Conservation (phyloP, 2,113 vertebrate species). For the Austrofundulus limnaeus region DNA sequence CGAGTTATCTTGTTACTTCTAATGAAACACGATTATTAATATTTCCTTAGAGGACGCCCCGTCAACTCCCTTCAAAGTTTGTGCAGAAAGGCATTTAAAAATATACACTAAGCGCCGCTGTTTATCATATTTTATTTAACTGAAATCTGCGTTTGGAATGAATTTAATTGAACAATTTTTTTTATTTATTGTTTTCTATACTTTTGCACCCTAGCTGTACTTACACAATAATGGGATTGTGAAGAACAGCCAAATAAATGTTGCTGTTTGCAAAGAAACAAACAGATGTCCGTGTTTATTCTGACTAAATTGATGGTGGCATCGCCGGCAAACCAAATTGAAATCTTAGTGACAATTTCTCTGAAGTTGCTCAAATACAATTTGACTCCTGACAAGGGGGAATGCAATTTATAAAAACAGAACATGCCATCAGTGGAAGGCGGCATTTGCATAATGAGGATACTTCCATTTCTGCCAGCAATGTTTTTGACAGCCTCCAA, state of each 20-base stretch:
- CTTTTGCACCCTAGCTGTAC: constrained; percentile 37
- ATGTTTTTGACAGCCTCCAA: constrained; percentile 88
- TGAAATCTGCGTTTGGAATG: constrained; percentile 80
- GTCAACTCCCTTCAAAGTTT: constrained; percentile 75
- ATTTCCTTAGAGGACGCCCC: constrained; percentile 87
- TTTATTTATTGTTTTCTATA: constrained; percentile 52
- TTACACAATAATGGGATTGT: constrained; percentile 80
- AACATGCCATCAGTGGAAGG: constrained; percentile 89
- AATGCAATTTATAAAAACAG: constrained; percentile 92
- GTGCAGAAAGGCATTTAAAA: constrained; percentile 86
- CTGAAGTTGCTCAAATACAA: constrained; percentile 93
- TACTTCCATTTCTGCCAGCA: constrained; percentile 89
- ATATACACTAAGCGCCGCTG: constrained; percentile 87
- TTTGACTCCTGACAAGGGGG: constrained; percentile 95
- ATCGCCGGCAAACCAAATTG: constrained; percentile 82
- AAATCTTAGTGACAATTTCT: constrained; percentile 93
- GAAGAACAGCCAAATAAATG: constrained; percentile 84
- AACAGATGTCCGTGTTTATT: constrained; percentile 85
- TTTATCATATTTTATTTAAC: constrained; percentile 94
- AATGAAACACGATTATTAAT: constrained; percentile 90
- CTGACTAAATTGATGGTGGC: constrained; percentile 89
- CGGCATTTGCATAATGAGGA: constrained; percentile 94
- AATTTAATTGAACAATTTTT: constrained; percentile 83
- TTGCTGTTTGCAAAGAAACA: constrained; percentile 81
- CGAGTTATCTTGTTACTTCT: constrained; percentile 83